phyloP scores from a whole-genome alignment of 2,797 vertebrate species.

The Kryptopterus vitreolus region DNA sequence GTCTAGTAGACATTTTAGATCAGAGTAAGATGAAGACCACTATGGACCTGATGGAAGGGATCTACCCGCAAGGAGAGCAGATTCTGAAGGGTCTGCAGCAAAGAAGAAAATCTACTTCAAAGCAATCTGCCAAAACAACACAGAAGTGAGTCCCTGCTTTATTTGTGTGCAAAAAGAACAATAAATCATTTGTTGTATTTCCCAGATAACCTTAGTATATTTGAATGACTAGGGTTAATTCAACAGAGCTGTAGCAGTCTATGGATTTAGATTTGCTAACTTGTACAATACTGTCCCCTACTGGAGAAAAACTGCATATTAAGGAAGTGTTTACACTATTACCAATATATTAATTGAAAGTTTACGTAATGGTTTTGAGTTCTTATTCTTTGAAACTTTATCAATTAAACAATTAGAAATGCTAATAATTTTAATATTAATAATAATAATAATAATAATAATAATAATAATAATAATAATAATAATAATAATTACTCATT shows the following conservation, averaged over 20 bases:
- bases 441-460: too few species aligned
- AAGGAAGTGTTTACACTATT: background rate
- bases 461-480: too few species aligned
- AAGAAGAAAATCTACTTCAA: constrained; percentile 78
- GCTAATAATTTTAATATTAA: too few species aligned
- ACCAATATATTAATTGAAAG: too few species aligned
- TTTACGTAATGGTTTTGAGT: background rate
- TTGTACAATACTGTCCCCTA: constrained; percentile 36
- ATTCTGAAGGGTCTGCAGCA: constrained; percentile 81
- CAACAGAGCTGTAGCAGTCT: background rate
- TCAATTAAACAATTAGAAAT: too few species aligned
- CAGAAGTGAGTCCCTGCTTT: constrained; percentile 73
- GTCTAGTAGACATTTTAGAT: constrained; percentile 83
- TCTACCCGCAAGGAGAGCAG: constrained; percentile 84
- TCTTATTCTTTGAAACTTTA: too few species aligned
- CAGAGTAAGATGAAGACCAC: constrained; percentile 83
- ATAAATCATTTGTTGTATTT: too few species aligned
- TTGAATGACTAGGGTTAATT: background rate
- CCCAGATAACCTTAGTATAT: background rate
- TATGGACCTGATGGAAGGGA: constrained; percentile 88
- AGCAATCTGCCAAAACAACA: constrained; percentile 72
- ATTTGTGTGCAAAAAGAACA: background rate
- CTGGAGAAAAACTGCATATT: background rate
- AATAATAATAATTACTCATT: too few species aligned
- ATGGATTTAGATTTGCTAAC: background rate